Conservation (phyloP, 2,113 vertebrate genomes). For the Mungos mungo region DNA sequence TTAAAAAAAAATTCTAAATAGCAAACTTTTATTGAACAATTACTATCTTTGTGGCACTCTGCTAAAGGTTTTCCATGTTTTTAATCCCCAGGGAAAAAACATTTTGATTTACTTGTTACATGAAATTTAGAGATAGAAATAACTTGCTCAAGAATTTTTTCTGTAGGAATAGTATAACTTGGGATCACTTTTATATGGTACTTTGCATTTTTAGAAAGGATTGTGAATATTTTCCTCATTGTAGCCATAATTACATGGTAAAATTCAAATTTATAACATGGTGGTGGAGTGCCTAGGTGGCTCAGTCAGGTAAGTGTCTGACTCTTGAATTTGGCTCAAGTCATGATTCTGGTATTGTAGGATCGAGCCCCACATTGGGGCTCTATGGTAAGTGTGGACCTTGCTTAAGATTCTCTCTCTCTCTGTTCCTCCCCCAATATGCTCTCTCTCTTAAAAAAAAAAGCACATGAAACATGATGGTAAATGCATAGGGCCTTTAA, state of each 20-base stretch:
- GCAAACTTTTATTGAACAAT: not conserved
- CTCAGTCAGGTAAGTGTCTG: not conserved
- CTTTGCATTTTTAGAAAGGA: not conserved
- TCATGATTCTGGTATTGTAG: not conserved
- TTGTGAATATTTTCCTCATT: not conserved
- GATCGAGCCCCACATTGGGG: not conserved
- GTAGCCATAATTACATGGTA: not conserved
- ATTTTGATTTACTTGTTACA: not conserved
- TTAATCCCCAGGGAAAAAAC: not conserved
- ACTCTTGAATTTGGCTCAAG: not conserved
- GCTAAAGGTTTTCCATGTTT: not conserved
- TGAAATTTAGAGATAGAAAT: slow-evolving; percentile 23
- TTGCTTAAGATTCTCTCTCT: too few relatives aligned
- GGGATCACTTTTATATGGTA: not conserved
- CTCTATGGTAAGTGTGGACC: too few relatives aligned
- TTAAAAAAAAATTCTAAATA: slow-evolving; percentile 28
- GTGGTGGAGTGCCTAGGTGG: not conserved
- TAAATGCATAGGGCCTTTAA: not conserved
- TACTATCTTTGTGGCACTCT: not conserved
- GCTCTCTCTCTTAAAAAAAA: too few relatives aligned
- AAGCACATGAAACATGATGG: too few relatives aligned
- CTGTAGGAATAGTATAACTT: not conserved
- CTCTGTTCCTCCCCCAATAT: too few relatives aligned
- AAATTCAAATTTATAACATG: not conserved
- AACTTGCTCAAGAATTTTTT: slow-evolving; percentile 10